Evolutionary conservation across 2,888 invertebrate species (phyloP), one percentile per base, ranked within the genome.

Genomic region (Pedicia rivosa): DNA sequence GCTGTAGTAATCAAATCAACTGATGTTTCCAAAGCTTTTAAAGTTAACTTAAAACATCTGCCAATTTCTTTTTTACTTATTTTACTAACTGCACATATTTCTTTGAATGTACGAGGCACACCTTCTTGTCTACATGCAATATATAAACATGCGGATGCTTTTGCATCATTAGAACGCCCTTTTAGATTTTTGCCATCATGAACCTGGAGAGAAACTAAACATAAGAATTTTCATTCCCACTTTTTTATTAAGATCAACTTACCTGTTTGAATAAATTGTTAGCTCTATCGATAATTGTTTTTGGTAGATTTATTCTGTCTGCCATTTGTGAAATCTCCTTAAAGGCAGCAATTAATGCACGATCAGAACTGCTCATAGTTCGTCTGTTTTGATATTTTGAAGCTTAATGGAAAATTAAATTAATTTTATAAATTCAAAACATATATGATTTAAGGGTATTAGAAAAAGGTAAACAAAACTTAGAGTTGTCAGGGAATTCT

Each of bases 31-130:
- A 98, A 64, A 0, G 90, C 92, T 57, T 94, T 94, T 26, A 97
- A 65, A 41, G 98, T 98, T 28, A 97, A 62, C 54, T 97, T 97
- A 62, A 98, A 99, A 57, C 97, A 97, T 46, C 95, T 67, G 1
- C 98, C 98, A 41, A 98, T 98, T 66, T 99, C 98, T 52, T 97
- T 94, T 65, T 98, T 98, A 52, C 95, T 94, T 40, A 98, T 91
- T 67, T 91, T 92, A 54, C 95, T 95, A 35, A 97, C 92, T 0
- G 97, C 97, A 61, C 97, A 98, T 42, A 99, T 97, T 70, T 98
- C 98, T 64, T 92, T 98, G 59, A 99, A 98, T 9, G 98, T 97
- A 46, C 98, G 74, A 0, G 98, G 97, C 0, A 98, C 98, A 5
- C 94, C 92, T 60, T 98, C 98, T 53, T 98, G 95, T 2, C 98